Evolutionary conservation across 2,888 invertebrate genomes (phyloP).

Genomic region (Hemithea aestivaria): DNA sequence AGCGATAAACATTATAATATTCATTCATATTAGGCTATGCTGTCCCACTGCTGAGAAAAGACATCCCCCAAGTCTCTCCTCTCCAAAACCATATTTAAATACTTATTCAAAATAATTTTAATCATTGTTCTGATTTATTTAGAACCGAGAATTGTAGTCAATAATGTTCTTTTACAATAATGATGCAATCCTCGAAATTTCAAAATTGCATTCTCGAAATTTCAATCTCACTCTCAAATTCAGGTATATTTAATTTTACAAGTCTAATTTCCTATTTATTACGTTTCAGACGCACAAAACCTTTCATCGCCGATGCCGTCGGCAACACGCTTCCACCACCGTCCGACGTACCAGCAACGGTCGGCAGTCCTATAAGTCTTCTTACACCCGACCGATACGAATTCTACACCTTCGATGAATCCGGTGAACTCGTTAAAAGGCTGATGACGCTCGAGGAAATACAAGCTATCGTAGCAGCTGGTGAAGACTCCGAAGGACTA

Average conservation of each 20-base stretch:
- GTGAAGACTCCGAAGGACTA: slow-evolving; percentile 83
- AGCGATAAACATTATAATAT: no score
- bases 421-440: slow-evolving; percentile 88
- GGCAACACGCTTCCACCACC: slow-evolving; percentile 84
- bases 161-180: no score
- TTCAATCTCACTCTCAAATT: no score
- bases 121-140: no score
- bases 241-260: not conserved
- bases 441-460: slow-evolving; percentile 92
- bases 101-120: no score
- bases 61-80: no score
- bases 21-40: no score
- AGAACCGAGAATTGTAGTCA: no score
- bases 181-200: no score
- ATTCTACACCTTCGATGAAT: slow-evolving; percentile 92
- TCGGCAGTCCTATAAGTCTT: slow-evolving; percentile 89
- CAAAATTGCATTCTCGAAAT: no score
- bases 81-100: no score
- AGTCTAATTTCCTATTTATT: slow-evolving; percentile 6
- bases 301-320: slow-evolving; percentile 83
- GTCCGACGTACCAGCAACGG: slow-evolving; percentile 76
- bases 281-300: slow-evolving; percentile 66
- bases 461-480: slow-evolving; percentile 90
- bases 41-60: no score
- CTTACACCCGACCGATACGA: slow-evolving; percentile 91